Percentiles rank a stretch among this genome's conserved stretches.
Conservation (phyloP, 2,888 invertebrate species). For the Tetragonula carbonaria region DNA sequence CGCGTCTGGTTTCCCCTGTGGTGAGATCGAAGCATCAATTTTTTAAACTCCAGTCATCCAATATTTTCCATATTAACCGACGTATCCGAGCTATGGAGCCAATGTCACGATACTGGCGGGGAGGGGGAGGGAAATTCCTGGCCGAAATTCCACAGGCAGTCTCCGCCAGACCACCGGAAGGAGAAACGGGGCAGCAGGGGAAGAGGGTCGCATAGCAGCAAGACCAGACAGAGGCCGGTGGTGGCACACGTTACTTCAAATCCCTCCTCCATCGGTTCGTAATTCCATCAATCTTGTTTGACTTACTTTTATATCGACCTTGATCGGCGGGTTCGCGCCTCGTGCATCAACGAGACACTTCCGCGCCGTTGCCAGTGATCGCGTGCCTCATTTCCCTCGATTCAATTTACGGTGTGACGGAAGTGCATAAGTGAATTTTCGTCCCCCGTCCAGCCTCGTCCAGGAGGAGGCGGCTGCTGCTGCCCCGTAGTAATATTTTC, state of each 20-base stretch:
- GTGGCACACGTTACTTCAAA: not conserved
- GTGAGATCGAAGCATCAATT: conserved; percentile 17
- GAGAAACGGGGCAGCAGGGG: not conserved
- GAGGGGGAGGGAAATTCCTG: not conserved
- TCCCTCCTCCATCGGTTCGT: not conserved
- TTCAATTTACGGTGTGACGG: conserved; percentile 60
- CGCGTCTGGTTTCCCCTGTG: too few species aligned
- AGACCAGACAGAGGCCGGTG: too few species aligned
- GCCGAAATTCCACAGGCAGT: conserved; percentile 18
- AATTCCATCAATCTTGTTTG: conserved; percentile 54
- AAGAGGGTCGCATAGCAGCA: not conserved
- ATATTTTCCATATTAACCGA: not conserved
- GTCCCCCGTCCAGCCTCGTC: not conserved
- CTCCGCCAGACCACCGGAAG: not conserved
- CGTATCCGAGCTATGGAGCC: conserved; percentile 3
- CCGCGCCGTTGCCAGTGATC: conserved; percentile 27
- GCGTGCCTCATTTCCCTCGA: conserved; percentile 59
- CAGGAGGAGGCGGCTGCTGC: not conserved
- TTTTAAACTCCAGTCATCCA: conserved; percentile 22
- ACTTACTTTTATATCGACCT: conserved; percentile 41
- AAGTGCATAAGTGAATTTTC: conserved; percentile 60
- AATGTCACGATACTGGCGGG: conserved; percentile 3
- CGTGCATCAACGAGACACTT: conserved; percentile 12
- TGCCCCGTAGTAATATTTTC: conserved; percentile 47
- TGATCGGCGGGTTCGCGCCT: conserved; percentile 37